These are phyloP conservation scores for Lepidocyrtinus sp. DNA, from an alignment of 2,888 invertebrate genomes.

Conservation along the genomic window DNA sequence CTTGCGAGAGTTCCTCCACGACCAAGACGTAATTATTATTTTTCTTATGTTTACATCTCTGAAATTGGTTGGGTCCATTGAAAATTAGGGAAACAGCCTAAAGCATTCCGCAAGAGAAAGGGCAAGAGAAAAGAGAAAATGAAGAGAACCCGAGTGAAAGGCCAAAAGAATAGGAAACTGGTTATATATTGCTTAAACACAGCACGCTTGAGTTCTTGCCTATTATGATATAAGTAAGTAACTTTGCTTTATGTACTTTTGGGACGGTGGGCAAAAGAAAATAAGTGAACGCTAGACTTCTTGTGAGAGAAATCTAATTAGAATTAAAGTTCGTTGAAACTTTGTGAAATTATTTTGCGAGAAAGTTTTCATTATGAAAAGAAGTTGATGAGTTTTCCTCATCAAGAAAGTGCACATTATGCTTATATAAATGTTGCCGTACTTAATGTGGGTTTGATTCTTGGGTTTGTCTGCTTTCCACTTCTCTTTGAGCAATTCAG, in stretches of 20 bases:
- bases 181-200: constrained; percentile 20
- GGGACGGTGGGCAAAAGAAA: constrained; percentile 39
- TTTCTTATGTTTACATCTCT: constrained; percentile 65
- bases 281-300: constrained; percentile 35
- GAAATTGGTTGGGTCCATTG: constrained; percentile 69
- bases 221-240: constrained; percentile 14
- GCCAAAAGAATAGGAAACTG: constrained; percentile 35
- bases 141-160: constrained; percentile 15
- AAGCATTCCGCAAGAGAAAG: constrained; percentile 27
- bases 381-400: constrained; percentile 70
- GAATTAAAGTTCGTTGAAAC: constrained; percentile 70
- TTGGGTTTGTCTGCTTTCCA: constrained; percentile 36
- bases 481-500: constrained; percentile 6
- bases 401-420: constrained; percentile 69
- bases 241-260: constrained; percentile 12
- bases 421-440: constrained; percentile 48
- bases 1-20: not conserved
- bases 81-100: constrained; percentile 68
- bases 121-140: constrained; percentile 20
- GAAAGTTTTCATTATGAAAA: constrained; percentile 71
- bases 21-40: constrained; percentile 60
- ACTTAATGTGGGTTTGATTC: constrained; percentile 59
- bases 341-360: constrained; percentile 70
- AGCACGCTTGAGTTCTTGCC: constrained; percentile 18
- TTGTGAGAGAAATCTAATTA: constrained; percentile 70